Base-by-base conservation (phyloP, 2,113 vertebrate species). In the Globicephala melas region DNA sequence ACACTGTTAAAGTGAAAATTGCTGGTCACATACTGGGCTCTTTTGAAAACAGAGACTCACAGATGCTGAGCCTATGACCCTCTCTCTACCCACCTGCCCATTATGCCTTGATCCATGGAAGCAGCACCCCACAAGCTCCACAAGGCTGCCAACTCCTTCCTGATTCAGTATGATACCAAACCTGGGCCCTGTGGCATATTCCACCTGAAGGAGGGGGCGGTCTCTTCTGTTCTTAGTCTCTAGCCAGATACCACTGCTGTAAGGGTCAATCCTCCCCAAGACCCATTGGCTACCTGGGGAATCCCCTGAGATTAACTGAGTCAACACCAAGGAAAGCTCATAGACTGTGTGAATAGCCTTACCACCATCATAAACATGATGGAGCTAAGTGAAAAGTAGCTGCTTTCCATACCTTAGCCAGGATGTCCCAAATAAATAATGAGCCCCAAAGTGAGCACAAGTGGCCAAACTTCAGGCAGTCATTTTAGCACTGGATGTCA, bases 171-270 rank as follows among this genome's bases (percentile, higher is more conserved):
- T 33, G 84, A 41, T 50, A 28, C 28, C 26, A 71, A 38, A 62
- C 25, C 23, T 89, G 25, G 17, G 18, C 3, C 9, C 6, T 41
- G n/a, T 26, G 63, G 2, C 8, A 41, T 53, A 6, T 73, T 89
- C 9, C 13, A 88, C 53, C 5, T 63, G 13, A 8, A 41, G 2
- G 15, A 71, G 0, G 0, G 2, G 2, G 2, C 53, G 26, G 9
- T 53, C 14, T 53, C 14, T 68, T 12, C 25, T 89, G 1, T 81
- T 62, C 10, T 63, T 3, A 14, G 41, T 81, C 67, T 82, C 33
- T 63, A 20, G 33, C 4, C 15, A 71, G 41, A 94, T 21, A 6
- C 1, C 26, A 53, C 18, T 73, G 26, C 65, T 82, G 3, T 1
- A 47, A 15, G 67, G 20, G 15, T 63, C 65, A 73, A 23, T 28